phyloP scores from a whole-genome alignment of 2,797 vertebrate genomes.

The Sylvilagus floridanus region DNA sequence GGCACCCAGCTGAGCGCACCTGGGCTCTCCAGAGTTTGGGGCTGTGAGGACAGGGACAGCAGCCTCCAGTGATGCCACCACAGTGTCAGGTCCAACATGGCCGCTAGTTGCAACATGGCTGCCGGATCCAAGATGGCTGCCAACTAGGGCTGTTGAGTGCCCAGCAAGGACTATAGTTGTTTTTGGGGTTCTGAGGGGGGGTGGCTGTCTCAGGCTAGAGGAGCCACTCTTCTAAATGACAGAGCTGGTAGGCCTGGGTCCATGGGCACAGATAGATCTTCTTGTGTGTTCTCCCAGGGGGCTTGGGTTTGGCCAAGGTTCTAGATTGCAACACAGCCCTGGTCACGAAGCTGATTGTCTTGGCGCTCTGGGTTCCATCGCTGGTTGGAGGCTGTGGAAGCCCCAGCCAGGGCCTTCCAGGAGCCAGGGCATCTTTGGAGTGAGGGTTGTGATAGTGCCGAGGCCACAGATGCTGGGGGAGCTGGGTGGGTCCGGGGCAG shows the following conservation, averaged over 20 bases:
- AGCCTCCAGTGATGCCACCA: not conserved
- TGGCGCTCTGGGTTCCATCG: not conserved
- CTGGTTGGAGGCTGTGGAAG: not conserved
- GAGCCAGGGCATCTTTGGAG: not conserved
- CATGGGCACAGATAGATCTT: not conserved
- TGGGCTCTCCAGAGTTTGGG: not conserved
- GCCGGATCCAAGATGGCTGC: not conserved
- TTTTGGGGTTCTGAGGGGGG: conserved; percentile 40
- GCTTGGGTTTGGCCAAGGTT: not conserved
- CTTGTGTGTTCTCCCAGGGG: not conserved
- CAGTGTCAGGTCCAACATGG: not conserved
- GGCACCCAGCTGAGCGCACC: conserved; percentile 9
- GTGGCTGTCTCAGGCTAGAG: not conserved
- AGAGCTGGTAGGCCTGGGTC: not conserved
- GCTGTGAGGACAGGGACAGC: not conserved
- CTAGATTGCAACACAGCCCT: not conserved
- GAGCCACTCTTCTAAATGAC: not conserved
- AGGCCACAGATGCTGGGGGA: not conserved
- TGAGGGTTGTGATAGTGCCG: not conserved
- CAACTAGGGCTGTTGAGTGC: not conserved
- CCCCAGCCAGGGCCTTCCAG: not conserved
- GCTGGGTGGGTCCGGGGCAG: not conserved
- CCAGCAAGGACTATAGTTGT: not conserved
- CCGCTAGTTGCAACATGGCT: not conserved
- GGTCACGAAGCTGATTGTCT: not conserved